Percentiles rank a stretch among this genome's conserved stretches.
Conservation (phyloP, 2,113 vertebrate species). For the Anoura caudifer region DNA sequence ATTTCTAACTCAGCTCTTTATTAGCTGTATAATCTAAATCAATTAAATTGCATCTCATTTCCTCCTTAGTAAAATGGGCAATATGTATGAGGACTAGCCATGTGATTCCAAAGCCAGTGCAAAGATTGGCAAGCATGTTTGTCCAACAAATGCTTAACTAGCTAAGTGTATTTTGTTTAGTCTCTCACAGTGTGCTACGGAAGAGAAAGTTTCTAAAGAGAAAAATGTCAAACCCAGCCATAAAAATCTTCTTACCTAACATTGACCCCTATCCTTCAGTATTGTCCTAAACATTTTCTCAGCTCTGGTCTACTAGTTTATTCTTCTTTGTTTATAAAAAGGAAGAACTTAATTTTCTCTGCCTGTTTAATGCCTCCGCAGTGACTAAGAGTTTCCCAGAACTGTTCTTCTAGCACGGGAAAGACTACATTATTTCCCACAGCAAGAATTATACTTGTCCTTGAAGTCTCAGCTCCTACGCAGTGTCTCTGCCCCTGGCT, state of each 20-base stretch:
- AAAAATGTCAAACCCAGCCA: not conserved
- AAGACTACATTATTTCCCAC: not conserved
- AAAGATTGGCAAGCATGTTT: not conserved
- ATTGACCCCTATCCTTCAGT: not conserved
- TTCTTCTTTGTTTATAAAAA: not conserved
- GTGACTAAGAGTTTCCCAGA: not conserved
- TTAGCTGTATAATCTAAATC: not conserved
- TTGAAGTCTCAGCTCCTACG: not conserved
- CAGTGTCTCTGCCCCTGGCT: not conserved
- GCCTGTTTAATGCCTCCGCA: not conserved
- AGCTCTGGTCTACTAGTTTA: not conserved
- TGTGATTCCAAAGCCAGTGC: not conserved
- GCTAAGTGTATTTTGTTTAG: not conserved
- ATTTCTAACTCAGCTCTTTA: not conserved
- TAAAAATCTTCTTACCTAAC: not conserved
- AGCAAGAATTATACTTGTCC: not conserved
- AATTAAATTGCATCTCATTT: not conserved
- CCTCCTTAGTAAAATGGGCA: not conserved
- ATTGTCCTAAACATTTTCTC: not conserved
- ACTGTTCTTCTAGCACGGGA: not conserved
- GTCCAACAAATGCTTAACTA: not conserved
- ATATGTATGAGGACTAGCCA: not conserved
- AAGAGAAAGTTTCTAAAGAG: not conserved
- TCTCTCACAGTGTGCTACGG: not conserved
- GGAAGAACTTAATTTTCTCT: not conserved